Evolutionary conservation across 2,888 invertebrate species (phyloP), one percentile per base, ranked within the genome.

Genomic region (Athrips mouffetella): DNA sequence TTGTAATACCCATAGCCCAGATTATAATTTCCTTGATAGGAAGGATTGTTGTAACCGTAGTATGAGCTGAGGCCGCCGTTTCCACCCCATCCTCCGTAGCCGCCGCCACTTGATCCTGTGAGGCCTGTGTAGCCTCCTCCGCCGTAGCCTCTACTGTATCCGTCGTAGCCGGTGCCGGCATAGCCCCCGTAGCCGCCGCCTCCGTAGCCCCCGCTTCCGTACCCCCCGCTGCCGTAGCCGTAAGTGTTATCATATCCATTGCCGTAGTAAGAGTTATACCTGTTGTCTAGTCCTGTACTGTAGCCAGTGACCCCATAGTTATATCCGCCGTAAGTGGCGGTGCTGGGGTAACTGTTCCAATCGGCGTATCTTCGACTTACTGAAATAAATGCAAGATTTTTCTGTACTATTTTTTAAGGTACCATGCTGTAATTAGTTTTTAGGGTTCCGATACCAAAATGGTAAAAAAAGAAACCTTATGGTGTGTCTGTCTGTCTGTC

Each of bases 51-150:
- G 67, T 91, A 91, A 5, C 91, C 91, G 39, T 80, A 85, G 63
- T 91, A 91, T 25, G 91, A 90, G 44, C 69, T 79, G 0, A 91
- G 67, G 16, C 91, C 91, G 27, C 91, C 91, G 69, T 90, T 91
- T 59, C 91, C 91, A 48, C 90, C 87, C 55, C 89, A 90, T 1
- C 91, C 91, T 1, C 91, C 91, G 58, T 91, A 91, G 2, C 91
- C 90, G 2, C 80, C 81, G 45, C n/a, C 1, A 50, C 25, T 6
- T 27, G 8, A 25, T 16, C 4, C 37, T 39, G 45, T 62, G 60
- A 15, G 42, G n/a, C n/a, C n/a, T n/a, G n/a, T n/a, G 37, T 58
- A 56, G 20, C 59, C 54, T 3, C 48, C 46, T 11, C 52, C 54
- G 15, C 55, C 54, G 35, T 60, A 55, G 40, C 63, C 58, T 3